Evolutionary conservation across 2,888 invertebrate genomes (phyloP), one percentile per base, ranked within the genome.

Genomic region (Chelonus formosanus): DNA sequence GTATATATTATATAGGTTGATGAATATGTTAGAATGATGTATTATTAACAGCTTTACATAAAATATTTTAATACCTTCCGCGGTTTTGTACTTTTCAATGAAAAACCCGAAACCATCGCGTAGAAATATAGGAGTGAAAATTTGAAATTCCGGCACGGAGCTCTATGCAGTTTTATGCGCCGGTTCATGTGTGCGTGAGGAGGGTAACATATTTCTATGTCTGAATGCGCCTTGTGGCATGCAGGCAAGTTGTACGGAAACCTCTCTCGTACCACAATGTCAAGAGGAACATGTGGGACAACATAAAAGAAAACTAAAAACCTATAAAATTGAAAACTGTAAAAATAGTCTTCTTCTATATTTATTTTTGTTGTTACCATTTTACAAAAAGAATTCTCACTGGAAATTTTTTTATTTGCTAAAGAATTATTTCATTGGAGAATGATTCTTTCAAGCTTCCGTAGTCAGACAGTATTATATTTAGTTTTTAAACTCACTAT

Each of bases 91-190:
- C 40, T 32, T 44, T 8, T 8, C 35, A 57, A 20, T 36, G 43
- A 32, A 57, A 10, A 57, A 57, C 57, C 44, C 44, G 44, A 32
- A 8, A 57, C 55, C 31, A 43, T 57, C 31, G 57, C 8, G 32
- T 10, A 40, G 31, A 34, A 53, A 7, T 34, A 55, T 4, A 34
- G 20, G 2, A 57, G 44, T 44, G 44, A 40, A 40, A 57, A 57
- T 44, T 57, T 57, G 44, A 45, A 57, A 57, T 57, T 57, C 57
- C 57, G 32, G 44, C 44, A 45, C 45, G 45, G 20, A 45, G 44
- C 32, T 45, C 40, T 31, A 43, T 57, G 32, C 31, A 44, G 44
- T 57, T 40, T 57, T 44, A 57, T 57, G 45, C 52, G 34, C 31
- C 31, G 8, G 52, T 8, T 52, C 31, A 4, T 7, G 34, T 32